Evolutionary conservation across 2,113 vertebrate genomes (phyloP).

Genomic region (Redunca redunca): DNA sequence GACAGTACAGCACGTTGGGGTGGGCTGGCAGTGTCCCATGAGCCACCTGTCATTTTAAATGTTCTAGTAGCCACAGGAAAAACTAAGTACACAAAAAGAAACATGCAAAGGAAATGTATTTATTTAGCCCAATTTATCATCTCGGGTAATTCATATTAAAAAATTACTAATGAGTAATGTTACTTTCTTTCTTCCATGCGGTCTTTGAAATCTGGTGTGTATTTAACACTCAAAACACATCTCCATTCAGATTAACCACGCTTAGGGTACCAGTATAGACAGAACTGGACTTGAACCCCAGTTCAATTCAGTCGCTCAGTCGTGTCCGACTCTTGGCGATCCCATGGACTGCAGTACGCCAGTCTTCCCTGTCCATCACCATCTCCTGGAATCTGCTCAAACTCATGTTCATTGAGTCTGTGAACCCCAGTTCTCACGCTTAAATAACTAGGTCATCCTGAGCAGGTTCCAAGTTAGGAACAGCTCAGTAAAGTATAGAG

Average conservation of each 20-base stretch:
- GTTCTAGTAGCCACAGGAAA: neutral
- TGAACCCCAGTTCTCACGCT: neutral
- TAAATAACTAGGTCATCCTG: neutral
- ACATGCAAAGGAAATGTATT: neutral
- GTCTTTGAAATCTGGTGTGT: neutral
- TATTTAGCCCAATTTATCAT: neutral
- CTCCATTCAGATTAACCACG: neutral
- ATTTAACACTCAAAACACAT: neutral
- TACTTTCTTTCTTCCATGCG: neutral
- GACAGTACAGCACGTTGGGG: fast-evolving
- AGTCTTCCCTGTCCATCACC: neutral
- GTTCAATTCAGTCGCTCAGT: neutral
- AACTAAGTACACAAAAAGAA: neutral
- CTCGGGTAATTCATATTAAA: too few species aligned
- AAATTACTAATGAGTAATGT: neutral
- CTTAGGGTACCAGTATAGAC: neutral
- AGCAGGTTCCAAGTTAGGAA: neutral
- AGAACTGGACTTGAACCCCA: neutral
- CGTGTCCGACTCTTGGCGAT: neutral
- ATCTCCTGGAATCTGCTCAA: neutral
- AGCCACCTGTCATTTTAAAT: neutral
- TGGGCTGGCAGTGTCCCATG: neutral
- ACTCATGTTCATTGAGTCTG: neutral
- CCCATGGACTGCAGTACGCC: neutral
- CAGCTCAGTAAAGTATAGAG: neutral